Conservation (phyloP, 2,888 invertebrate genomes). For the Hipparchia semele region DNA sequence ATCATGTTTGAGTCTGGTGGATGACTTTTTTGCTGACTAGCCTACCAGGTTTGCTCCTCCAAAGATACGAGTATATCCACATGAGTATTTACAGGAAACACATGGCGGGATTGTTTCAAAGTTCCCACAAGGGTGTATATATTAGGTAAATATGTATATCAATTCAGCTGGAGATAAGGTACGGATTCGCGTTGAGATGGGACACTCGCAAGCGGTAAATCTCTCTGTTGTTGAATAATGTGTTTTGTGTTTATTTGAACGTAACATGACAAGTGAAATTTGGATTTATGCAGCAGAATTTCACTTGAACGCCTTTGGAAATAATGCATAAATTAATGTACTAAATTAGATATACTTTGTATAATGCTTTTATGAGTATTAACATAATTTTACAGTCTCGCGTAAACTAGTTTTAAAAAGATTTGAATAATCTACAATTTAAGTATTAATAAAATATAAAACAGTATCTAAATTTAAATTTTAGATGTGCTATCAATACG, state of each 20-base stretch:
- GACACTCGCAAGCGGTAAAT: slow-evolving; percentile 11
- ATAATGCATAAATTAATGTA: not conserved
- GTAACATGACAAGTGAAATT: slow-evolving; percentile 1
- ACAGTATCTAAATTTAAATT: not conserved
- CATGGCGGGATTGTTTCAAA: not conserved
- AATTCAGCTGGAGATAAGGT: slow-evolving; percentile 7
- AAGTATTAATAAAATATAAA: no score
- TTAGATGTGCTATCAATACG: not conserved
- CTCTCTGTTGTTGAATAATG: slow-evolving; percentile 16
- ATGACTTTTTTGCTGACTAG: no score
- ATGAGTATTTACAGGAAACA: not conserved
- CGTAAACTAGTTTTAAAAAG: no score
- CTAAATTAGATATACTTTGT: no score
- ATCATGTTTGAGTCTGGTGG: no score
- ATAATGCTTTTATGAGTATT: no score
- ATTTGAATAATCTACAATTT: no score
- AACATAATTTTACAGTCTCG: no score
- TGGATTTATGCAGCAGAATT: not conserved
- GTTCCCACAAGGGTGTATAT: not conserved
- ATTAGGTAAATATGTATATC: not conserved
- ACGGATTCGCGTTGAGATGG: slow-evolving; percentile 6
- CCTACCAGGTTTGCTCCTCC: no score
- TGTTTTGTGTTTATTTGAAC: slow-evolving; percentile 1
- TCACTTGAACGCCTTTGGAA: not conserved
- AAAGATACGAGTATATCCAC: not conserved